Base-by-base conservation (phyloP, 2,888 invertebrate species). In the Protodeltote pygarga region DNA sequence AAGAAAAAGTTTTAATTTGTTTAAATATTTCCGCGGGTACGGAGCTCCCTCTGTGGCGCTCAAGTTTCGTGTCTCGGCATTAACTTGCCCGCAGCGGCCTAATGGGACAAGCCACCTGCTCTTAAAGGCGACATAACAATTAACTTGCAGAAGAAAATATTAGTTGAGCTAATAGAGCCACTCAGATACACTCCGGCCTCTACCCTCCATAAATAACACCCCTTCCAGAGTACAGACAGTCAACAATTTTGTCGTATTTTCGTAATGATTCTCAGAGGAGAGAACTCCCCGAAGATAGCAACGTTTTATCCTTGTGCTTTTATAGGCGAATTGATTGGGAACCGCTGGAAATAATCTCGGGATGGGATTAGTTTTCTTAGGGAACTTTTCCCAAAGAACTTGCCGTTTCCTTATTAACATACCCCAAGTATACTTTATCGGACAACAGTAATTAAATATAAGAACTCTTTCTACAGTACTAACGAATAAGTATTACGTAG, bases 1-100 rank as follows among this genome's bases (percentile, higher is more conserved):
- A 85, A 83, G 85, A 79, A 85, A 87, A 92, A 90, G 84, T 91
- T 90, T 89, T 87, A 89, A 90, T 91, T 91, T 87, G 87, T 87
- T 90, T 87, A 89, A 89, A 90, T 87, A 90, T 90, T 89, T 89
- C 86, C 82, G 77, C 77, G 79, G 75, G 71, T 73, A 19, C 65
- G 62, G 73, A 69, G 73, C 77, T 83, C 78, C 76, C 77, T 72
- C 73, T 71, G 81, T 70, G 77, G 75, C 75, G 81, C 79, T 81
- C 82, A 77, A 85, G 85, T 88, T 88, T 81, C 83, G 79, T 84
- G 83, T 76, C 75, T 70, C 71, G 68, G 81, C 76, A 85, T 87
- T 85, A 85, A 80, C 74, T 80, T 73, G 82, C 82, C 83, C 73
- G 80, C 79, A 77, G 84, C 77, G 76, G 77, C 81, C 83, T 88